Percentiles rank a stretch among this genome's conserved stretches.
phyloP scores from a whole-genome alignment of 2,888 invertebrate genomes.

The Sycophila texana region DNA sequence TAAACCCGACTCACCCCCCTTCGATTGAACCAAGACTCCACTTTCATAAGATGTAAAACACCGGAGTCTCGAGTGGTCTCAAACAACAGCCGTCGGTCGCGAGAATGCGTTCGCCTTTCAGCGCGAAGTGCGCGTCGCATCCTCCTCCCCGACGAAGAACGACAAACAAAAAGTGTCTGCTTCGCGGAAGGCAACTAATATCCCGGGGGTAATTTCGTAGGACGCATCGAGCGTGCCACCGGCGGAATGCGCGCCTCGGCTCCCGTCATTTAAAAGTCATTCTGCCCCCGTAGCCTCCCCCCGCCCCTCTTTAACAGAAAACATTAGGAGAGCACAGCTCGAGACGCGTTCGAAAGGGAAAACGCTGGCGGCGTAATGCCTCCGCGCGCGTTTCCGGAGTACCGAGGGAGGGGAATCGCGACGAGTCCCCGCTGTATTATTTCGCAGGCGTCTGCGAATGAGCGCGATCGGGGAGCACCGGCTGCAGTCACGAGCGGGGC shows the following conservation, averaged over 20 bases:
- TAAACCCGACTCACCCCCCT: too few relatives aligned
- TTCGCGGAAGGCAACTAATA: background rate
- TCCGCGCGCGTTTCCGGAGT: background rate
- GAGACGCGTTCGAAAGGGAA: background rate
- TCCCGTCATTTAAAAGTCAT: slow-evolving; percentile 40
- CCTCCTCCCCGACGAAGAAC: background rate
- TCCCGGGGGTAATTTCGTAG: background rate
- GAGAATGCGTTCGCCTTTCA: background rate
- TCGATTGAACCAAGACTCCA: too few relatives aligned
- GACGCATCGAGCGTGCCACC: slow-evolving; percentile 6
- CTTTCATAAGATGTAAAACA: too few relatives aligned
- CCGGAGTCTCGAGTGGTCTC: background rate
- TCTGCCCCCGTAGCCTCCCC: background rate
- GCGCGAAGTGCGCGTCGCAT: slow-evolving; percentile 4
- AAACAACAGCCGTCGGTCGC: background rate
- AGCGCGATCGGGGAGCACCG: slow-evolving; percentile 43
- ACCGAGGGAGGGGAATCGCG: background rate
- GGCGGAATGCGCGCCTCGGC: background rate
- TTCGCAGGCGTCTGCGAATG: slow-evolving; percentile 42
- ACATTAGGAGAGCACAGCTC: slow-evolving; percentile 35
- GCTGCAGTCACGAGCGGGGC: slow-evolving; percentile 52
- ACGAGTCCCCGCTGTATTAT: slow-evolving; percentile 33
- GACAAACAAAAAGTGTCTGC: background rate
- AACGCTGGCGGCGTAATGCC: slow-evolving; percentile 7
- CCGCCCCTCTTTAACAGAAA: background rate